Evolutionary conservation across 2,113 vertebrate species (phyloP).

Genomic region (Melanocharis versteri): DNA sequence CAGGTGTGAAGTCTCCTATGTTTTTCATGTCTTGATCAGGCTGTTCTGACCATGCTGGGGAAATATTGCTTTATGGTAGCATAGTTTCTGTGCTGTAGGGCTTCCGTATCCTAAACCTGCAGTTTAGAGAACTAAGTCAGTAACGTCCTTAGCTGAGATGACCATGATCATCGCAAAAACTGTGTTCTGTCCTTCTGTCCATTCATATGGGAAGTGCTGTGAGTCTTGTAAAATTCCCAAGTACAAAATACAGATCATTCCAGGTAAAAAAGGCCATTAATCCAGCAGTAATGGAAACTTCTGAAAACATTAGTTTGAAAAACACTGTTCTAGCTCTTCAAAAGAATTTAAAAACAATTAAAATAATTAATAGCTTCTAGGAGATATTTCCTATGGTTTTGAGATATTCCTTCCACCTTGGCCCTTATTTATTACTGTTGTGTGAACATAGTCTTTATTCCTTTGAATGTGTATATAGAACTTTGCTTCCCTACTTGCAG

Average conservation of each 20-base stretch:
- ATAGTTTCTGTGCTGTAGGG: not conserved
- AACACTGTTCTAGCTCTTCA: not conserved
- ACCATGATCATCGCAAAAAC: not conserved
- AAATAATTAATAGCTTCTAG: slow-evolving; percentile 2
- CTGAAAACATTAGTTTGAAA: not conserved
- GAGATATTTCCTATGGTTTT: not conserved
- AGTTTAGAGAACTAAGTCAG: not conserved
- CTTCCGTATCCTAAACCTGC: not conserved
- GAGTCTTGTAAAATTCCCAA: not conserved
- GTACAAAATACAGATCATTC: not conserved
- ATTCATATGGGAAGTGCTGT: not conserved
- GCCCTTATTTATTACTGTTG: not conserved
- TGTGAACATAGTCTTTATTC: not conserved
- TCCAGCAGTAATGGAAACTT: not conserved
- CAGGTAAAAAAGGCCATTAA: not conserved
- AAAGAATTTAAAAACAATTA: not conserved
- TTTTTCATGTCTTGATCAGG: not conserved
- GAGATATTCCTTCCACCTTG: not conserved
- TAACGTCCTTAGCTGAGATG: not conserved
- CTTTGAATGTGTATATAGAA: not conserved
- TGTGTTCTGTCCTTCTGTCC: not conserved
- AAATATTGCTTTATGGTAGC: not conserved
- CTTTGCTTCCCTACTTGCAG: not conserved
- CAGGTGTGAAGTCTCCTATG: not conserved
- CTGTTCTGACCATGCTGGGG: not conserved